These are phyloP conservation scores for Volucella inanis DNA, from an alignment of 2,888 invertebrate genomes.

Conservation along the genomic window DNA sequence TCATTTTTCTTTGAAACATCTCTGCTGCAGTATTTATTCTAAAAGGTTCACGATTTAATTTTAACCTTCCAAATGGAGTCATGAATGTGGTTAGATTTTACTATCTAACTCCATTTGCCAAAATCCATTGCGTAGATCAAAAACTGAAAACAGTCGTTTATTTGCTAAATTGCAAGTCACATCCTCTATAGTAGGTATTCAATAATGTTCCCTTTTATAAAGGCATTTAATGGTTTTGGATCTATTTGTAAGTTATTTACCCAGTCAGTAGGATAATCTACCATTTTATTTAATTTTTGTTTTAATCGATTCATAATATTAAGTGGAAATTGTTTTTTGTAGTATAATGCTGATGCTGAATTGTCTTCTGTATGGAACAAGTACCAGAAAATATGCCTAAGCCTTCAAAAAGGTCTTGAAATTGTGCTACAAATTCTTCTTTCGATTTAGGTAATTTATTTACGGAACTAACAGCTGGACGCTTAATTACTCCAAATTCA, in stretches of 20 bases:
- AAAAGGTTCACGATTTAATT: slow-evolving; percentile 77
- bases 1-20: slow-evolving; percentile 78
- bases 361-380: slow-evolving; percentile 60
- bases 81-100: slow-evolving; percentile 74
- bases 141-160: slow-evolving; percentile 67
- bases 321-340: slow-evolving; percentile 71
- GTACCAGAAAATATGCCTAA: slow-evolving; percentile 61
- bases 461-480: slow-evolving; percentile 13
- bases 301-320: slow-evolving; percentile 58
- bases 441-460: neutral
- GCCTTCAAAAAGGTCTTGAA: slow-evolving; percentile 59
- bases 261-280: slow-evolving; percentile 74
- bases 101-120: slow-evolving; percentile 74
- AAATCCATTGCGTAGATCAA: slow-evolving; percentile 62
- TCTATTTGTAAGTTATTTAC: slow-evolving; percentile 75
- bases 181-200: slow-evolving; percentile 77
- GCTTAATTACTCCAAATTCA: slow-evolving; percentile 41
- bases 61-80: slow-evolving; percentile 75
- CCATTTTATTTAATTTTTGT: slow-evolving; percentile 60
- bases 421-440: slow-evolving; percentile 25
- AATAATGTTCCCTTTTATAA: slow-evolving; percentile 76
- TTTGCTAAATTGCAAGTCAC: slow-evolving; percentile 57
- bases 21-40: slow-evolving; percentile 78
- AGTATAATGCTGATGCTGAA: slow-evolving; percentile 67
- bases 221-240: slow-evolving; percentile 76